Evolutionary conservation across 2,797 vertebrate species (phyloP), one percentile per base, ranked within the genome.

Genomic region (Sebastes dallii): DNA sequence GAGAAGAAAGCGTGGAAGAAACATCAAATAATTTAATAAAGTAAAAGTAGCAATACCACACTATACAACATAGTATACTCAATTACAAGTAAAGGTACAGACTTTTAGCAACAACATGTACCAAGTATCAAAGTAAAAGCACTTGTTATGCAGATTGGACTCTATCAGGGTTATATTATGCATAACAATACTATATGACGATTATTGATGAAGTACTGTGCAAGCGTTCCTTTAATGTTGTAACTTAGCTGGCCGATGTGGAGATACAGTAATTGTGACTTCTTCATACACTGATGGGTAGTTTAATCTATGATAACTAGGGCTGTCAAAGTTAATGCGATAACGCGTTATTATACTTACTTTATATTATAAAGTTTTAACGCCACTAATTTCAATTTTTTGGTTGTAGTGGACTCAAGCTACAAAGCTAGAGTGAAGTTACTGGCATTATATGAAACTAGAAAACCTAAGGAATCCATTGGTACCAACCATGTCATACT

Each of bases 331-430:
- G 42, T 50, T 27, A 27, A 27, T 25, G 25, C 3, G 25, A 25
- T 25, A 25, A 25, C 25, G 3, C 25, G 25, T 25, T 25, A 25
- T 25, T 25, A 25, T 25, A 25, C 25, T 25, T 25, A 25, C 25
- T 25, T 25, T 25, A 25, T 25, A 25, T 25, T 25, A 25, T 25
- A 46, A 46, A 46, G 42, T 46, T 50, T 50, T 8, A 50, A 50
- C 16, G 1, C 46, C 46, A 50, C 18, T 46, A 0, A 50, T 50
- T 50, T 50, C 0, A 8, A 46, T 46, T 20, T 20, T 46, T 20
- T 20, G 0, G 18, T 50, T 20, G 46, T 50, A 50, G 2, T 0
- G 0, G 46, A 50, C 46, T 50, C 2, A 2, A 50, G 3, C 46
- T 0, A 50, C 3, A 50, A 50, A 50, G 18, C 18, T 20, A 50